Evolutionary conservation across 37 sponge, comb jelly and placozoan genomes (phyloP).

Genomic region (Chondrilla cf. caribensis): DNA sequence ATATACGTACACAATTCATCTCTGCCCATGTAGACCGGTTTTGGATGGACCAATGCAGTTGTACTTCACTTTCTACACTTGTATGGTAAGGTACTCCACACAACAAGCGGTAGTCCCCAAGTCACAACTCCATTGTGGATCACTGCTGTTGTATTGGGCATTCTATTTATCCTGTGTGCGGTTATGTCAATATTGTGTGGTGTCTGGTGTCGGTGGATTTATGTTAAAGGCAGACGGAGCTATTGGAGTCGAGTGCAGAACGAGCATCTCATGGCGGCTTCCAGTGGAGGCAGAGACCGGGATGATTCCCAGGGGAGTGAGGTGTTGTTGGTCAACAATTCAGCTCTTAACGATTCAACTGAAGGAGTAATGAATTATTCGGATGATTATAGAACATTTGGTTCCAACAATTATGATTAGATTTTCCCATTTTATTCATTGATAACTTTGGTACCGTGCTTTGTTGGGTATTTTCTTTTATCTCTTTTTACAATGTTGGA

Average conservation of each 20-base stretch:
- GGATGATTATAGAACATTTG: no score
- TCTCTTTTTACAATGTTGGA: no score
- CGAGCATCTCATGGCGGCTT: constrained; percentile 46
- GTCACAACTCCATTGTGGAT: not conserved
- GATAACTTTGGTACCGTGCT: no score
- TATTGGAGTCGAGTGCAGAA: constrained; percentile 57
- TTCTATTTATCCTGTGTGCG: not conserved
- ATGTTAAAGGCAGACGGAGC: constrained; percentile 29
- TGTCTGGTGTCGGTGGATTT: constrained; percentile 47
- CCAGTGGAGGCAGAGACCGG: not conserved
- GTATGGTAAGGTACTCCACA: constrained; percentile 17
- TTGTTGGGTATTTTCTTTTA: no score
- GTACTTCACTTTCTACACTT: constrained; percentile 54
- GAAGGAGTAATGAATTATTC: not conserved
- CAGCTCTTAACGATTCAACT: not conserved
- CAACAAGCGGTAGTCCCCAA: not conserved
- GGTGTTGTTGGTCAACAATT: not conserved
- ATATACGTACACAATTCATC: constrained; percentile 17
- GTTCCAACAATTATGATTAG: no score
- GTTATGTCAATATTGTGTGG: constrained; percentile 24
- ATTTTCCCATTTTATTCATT: no score
- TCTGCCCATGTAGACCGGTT: constrained; percentile 53
- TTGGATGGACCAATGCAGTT: constrained; percentile 88
- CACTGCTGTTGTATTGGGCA: constrained; percentile 14
- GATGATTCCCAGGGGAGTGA: not conserved